Evolutionary conservation across 2,797 vertebrate genomes (phyloP).

Genomic region (Nasua narica): DNA sequence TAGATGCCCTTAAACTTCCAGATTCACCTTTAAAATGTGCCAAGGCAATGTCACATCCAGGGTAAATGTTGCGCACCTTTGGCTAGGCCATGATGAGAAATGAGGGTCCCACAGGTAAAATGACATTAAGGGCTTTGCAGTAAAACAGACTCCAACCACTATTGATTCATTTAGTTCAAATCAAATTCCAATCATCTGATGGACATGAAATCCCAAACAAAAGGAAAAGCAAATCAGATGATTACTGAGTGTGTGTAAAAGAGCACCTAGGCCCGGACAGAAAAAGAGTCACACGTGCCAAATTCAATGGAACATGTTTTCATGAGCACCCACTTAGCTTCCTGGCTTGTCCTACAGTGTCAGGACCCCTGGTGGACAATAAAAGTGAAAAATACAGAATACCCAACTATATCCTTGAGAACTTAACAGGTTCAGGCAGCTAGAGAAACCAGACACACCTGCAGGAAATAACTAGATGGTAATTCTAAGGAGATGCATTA

Average conservation of each 20-base stretch:
- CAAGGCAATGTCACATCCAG: conserved; percentile 46
- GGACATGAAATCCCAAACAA: neutral
- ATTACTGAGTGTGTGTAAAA: neutral
- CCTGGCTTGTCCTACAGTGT: neutral
- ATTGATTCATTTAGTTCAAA: conserved; percentile 61
- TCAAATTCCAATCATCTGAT: conserved; percentile 54
- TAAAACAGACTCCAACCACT: conserved; percentile 49
- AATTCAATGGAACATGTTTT: neutral
- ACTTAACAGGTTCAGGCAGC: neutral
- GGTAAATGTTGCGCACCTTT: conserved; percentile 52
- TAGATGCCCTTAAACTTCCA: conserved; percentile 54
- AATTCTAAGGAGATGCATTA: neutral
- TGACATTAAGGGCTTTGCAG: conserved; percentile 49
- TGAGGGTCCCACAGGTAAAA: conserved; percentile 52
- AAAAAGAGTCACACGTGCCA: neutral
- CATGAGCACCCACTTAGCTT: too few relatives aligned
- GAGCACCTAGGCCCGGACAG: neutral
- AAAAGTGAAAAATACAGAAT: neutral
- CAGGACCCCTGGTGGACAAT: neutral
- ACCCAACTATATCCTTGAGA: neutral
- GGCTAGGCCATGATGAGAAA: conserved; percentile 35
- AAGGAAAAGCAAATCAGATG: conserved; percentile 13
- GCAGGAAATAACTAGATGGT: neutral
- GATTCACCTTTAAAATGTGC: conserved; percentile 47
- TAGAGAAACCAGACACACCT: neutral